A percentile compares a stretch with the other conserved stretches of the same genome.
phyloP scores from a whole-genome alignment of 2,797 vertebrate genomes.

The Pogonophryne albipinna region DNA sequence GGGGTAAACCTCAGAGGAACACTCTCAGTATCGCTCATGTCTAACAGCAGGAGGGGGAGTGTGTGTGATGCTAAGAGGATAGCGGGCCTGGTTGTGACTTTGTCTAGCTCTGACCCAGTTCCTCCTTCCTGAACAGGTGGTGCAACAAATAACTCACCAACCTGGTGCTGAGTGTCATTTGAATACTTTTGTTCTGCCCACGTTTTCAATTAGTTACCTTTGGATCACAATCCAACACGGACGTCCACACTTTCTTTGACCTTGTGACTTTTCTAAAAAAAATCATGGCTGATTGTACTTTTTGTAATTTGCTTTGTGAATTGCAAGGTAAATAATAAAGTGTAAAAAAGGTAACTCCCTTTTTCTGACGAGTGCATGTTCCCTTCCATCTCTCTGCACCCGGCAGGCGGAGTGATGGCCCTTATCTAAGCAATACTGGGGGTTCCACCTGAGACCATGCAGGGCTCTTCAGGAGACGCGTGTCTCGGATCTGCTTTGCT shows the following conservation, averaged over 20 bases:
- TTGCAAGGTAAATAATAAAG: no score
- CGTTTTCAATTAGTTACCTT: conserved; percentile 30
- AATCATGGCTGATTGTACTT: no score
- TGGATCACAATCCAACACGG: conserved; percentile 32
- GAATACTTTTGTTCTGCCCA: conserved; percentile 32
- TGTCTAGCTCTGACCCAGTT: conserved; percentile 69
- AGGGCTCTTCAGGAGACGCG: no score
- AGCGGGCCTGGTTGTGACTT: conserved; percentile 69
- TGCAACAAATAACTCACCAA: conserved; percentile 28
- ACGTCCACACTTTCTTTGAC: conserved; percentile 2
- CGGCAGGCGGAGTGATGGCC: no score
- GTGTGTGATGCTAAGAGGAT: conserved; percentile 57
- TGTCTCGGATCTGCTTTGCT: no score
- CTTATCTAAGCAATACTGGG: no score
- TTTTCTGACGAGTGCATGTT: no score
- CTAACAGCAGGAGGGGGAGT: conserved; percentile 72
- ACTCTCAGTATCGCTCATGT: conserved; percentile 74
- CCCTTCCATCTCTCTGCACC: no score
- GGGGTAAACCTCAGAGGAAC: conserved; percentile 62
- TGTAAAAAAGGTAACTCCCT: no score
- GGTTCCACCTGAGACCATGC: no score
- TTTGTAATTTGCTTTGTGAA: no score
- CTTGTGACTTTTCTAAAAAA: conserved; percentile 16
- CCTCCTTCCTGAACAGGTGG: conserved; percentile 68
- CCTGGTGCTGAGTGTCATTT: conserved; percentile 21